These are phyloP conservation scores for Oncorhynchus keta DNA, from an alignment of 2,113 vertebrate species.

Conservation along the genomic window DNA sequence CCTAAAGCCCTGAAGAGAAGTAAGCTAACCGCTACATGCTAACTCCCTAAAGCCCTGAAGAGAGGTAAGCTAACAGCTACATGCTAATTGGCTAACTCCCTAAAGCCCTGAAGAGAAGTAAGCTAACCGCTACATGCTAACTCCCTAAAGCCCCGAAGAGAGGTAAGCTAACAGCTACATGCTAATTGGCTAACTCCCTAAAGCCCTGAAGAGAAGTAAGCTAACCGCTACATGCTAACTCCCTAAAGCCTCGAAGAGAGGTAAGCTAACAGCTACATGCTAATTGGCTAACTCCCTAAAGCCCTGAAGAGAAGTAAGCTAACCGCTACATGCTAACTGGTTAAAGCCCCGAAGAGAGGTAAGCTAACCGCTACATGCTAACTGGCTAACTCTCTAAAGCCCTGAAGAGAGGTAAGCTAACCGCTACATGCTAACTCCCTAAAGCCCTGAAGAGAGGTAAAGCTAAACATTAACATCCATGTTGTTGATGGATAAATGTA, in stretches of 20 bases:
- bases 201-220: slow-evolving; percentile 87
- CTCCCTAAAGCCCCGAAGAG: background rate
- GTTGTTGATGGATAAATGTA: too few relatives aligned
- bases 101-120: background rate
- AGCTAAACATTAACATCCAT: too few relatives aligned
- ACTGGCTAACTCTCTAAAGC: too few relatives aligned
- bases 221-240: background rate
- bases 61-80: background rate
- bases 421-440: background rate
- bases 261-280: too few relatives aligned
- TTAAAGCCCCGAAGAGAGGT: background rate
- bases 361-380: too few relatives aligned
- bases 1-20: background rate
- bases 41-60: background rate
- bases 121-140: background rate
- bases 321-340: background rate
- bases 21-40: background rate
- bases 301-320: background rate
- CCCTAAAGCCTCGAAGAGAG: slow-evolving; percentile 71
- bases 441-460: background rate
- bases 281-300: background rate
- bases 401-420: background rate
- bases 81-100: background rate
- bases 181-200: background rate
- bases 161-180: background rate